phyloP scores from a whole-genome alignment of 2,888 invertebrate genomes.

The Cacoxenus indagator region DNA sequence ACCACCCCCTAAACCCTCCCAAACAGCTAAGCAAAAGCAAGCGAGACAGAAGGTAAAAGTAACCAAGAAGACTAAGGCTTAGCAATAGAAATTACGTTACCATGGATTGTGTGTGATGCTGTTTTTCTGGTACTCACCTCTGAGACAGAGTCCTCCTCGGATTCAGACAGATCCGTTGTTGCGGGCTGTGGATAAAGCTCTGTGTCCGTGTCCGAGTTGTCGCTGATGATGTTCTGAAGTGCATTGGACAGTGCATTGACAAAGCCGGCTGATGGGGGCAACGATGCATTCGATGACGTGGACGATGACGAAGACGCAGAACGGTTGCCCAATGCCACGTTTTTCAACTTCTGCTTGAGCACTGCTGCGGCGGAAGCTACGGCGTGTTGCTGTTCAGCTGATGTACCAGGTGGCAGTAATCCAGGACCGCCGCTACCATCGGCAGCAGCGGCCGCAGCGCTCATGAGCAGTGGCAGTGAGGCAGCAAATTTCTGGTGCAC shows the following conservation, averaged over 20 bases:
- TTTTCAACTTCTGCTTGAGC: conserved; percentile 59
- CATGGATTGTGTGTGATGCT: background rate
- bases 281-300: conserved; percentile 65
- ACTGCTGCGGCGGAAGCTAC: conserved; percentile 59
- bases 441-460: conserved; percentile 63
- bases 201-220: conserved; percentile 89
- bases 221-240: conserved; percentile 75
- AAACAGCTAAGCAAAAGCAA: too few relatives aligned
- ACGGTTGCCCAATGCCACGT: conserved; percentile 52
- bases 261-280: conserved; percentile 66
- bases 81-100: background rate
- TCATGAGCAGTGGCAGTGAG: conserved; percentile 55
- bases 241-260: conserved; percentile 67
- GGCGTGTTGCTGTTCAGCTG: conserved; percentile 38
- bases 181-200: conserved; percentile 85
- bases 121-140: conserved; percentile 82
- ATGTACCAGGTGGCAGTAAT: conserved; percentile 33
- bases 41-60: too few relatives aligned
- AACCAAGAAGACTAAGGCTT: background rate
- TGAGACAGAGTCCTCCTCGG: conserved; percentile 96
- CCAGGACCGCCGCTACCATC: conserved; percentile 57
- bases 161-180: conserved; percentile 94
- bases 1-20: too few relatives aligned
- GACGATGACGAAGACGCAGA: conserved; percentile 65
- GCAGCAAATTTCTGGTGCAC: conserved; percentile 64